A percentile compares a stretch with the other conserved stretches of the same genome.
Conservation (phyloP, 2,797 vertebrate species). For the Enteromius afrohamiltoni region DNA sequence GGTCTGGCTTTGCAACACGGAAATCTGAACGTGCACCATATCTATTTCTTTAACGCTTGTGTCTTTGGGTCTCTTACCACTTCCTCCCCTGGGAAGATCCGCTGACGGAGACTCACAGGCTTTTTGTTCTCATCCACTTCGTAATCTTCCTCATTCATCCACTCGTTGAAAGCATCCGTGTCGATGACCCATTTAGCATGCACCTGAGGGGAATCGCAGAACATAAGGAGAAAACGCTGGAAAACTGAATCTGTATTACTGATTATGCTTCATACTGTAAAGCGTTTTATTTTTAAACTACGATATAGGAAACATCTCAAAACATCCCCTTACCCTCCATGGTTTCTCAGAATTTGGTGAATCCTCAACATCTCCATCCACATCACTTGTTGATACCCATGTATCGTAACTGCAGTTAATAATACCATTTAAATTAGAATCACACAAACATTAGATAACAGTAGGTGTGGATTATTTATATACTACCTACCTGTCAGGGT, state of each 20-base stretch:
- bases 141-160: conserved; percentile 99
- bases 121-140: conserved; percentile 96
- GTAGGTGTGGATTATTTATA: background rate
- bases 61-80: conserved; percentile 78
- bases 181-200: conserved; percentile 95
- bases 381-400: conserved; percentile 89
- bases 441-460: background rate
- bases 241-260: background rate
- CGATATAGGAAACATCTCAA: background rate
- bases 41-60: background rate
- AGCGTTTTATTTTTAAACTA: background rate
- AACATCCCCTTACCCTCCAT: conserved; percentile 84
- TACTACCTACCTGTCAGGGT: conserved; percentile 77
- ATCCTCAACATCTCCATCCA: conserved; percentile 93
- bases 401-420: conserved; percentile 88
- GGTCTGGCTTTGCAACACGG: background rate
- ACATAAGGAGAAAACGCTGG: background rate
- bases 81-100: conserved; percentile 91
- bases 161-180: conserved; percentile 94
- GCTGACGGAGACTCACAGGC: conserved; percentile 86
- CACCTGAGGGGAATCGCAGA: conserved; percentile 75
- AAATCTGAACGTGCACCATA: background rate
- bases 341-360: conserved; percentile 90
- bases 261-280: background rate
- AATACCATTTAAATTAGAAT: background rate